A percentile compares a stretch with the other conserved stretches of the same genome.
Evolutionary conservation across 2,113 vertebrate genomes (phyloP).

Genomic region (Acrocephalus arundinaceus): DNA sequence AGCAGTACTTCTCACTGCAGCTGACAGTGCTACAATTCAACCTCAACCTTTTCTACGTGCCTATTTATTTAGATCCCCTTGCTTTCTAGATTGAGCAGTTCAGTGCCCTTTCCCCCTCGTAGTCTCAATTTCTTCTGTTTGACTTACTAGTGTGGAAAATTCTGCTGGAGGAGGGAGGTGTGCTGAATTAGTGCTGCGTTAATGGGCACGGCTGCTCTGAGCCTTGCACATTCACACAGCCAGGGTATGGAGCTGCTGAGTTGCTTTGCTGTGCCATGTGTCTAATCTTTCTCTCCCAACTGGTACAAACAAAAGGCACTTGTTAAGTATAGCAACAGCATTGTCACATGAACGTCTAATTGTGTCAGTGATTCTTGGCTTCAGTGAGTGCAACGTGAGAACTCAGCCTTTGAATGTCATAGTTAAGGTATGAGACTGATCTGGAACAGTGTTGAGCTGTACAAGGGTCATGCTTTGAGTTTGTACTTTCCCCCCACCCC

Average conservation of each 20-base stretch:
- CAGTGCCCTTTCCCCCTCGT: neutral
- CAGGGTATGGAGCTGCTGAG: neutral
- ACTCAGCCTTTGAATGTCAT: neutral
- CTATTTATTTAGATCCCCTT: neutral
- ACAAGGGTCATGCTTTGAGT: neutral
- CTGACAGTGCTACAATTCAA: neutral
- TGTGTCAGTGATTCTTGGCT: neutral
- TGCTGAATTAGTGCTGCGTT: neutral
- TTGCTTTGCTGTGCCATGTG: neutral
- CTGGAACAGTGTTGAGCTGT: neutral
- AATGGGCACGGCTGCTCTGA: neutral
- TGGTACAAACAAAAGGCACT: neutral
- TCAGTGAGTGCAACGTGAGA: neutral
- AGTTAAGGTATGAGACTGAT: neutral
- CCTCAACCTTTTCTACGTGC: neutral
- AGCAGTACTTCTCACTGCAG: neutral
- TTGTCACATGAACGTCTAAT: neutral
- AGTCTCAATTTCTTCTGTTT: neutral
- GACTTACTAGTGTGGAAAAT: neutral
- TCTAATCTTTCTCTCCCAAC: neutral
- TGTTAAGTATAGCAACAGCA: neutral
- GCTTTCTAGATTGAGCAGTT: neutral
- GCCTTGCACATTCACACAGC: neutral
- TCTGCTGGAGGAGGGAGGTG: neutral
- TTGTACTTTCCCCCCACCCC: neutral